A percentile compares a stretch with the other conserved stretches of the same genome.
These are phyloP conservation scores for Diabrotica balteata DNA, from an alignment of 2,888 invertebrate genomes.

Conservation along the genomic window DNA sequence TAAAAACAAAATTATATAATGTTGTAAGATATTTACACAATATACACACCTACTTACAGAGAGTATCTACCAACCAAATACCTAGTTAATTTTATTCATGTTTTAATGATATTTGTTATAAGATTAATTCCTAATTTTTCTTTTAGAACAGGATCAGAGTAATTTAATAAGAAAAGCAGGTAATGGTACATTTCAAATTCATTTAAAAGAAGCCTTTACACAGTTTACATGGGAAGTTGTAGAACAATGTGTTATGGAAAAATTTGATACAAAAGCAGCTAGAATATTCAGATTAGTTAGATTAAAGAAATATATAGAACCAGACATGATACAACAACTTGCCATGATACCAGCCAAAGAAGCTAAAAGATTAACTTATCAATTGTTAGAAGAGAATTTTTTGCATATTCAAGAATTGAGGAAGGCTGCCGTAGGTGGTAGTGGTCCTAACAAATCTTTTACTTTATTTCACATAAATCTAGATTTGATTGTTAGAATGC, in stretches of 20 bases:
- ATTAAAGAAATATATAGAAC: slow-evolving; percentile 83
- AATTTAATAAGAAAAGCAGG: slow-evolving; percentile 79
- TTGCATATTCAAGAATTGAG: slow-evolving; percentile 72
- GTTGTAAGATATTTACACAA: no score
- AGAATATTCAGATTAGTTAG: slow-evolving; percentile 88
- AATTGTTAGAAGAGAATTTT: slow-evolving; percentile 81
- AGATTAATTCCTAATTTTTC: slow-evolving; percentile 1
- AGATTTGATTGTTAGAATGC: slow-evolving; percentile 72
- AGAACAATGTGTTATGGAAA: slow-evolving; percentile 84
- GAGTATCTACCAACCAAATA: no score
- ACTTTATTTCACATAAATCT: slow-evolving; percentile 79
- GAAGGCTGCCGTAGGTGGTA: slow-evolving; percentile 42
- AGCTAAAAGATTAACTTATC: slow-evolving; percentile 87
- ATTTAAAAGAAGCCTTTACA: slow-evolving; percentile 73
- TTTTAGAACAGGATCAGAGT: slow-evolving; percentile 77
- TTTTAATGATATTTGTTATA: not conserved
- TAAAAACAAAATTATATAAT: no score
- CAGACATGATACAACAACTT: slow-evolving; percentile 88
- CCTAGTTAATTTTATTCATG: no score
- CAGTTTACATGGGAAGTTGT: slow-evolving; percentile 76
- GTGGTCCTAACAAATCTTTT: slow-evolving; percentile 79
- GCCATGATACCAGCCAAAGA: slow-evolving; percentile 95
- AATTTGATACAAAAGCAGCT: slow-evolving; percentile 84
- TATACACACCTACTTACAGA: no score
- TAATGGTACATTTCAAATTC: slow-evolving; percentile 82